These are phyloP conservation scores for Psittacus erithacus DNA, from an alignment of 2,113 vertebrate species.

Conservation along the genomic window DNA sequence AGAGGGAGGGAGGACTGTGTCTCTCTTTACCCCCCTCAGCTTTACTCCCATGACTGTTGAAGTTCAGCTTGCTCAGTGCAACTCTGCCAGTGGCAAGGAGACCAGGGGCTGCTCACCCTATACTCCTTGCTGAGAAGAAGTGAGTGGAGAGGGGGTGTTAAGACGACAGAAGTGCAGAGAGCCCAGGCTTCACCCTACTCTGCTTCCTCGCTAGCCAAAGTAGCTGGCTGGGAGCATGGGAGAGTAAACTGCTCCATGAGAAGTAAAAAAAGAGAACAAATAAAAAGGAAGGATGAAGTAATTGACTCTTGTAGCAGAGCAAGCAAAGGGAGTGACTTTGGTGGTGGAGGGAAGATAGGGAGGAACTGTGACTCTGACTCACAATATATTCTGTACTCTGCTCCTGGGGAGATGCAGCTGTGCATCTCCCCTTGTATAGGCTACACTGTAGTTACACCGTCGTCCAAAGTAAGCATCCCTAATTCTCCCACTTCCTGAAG, in stretches of 20 bases:
- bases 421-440: conserved; percentile 16
- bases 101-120: not conserved
- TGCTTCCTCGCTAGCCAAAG: not conserved
- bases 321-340: conserved; percentile 29
- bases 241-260: not conserved
- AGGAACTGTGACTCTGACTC: conserved; percentile 46
- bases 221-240: conserved; percentile 60
- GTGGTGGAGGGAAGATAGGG: conserved; percentile 23
- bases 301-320: conserved; percentile 40
- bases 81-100: not conserved
- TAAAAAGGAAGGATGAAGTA: not conserved
- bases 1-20: not conserved
- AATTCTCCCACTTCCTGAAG: conserved; percentile 62
- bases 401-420: conserved; percentile 63
- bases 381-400: not conserved
- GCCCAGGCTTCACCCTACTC: conserved; percentile 1
- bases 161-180: conserved; percentile 10
- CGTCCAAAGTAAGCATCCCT: conserved; percentile 65
- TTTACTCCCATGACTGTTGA: not conserved
- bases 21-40: not conserved
- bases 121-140: conserved; percentile 14
- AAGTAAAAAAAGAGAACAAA: too few species aligned
- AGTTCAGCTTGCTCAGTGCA: not conserved
- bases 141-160: conserved; percentile 7
- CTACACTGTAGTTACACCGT: conserved; percentile 1